Base-by-base conservation (phyloP, 2,888 invertebrate species). In the Parnassius mnemosyne region DNA sequence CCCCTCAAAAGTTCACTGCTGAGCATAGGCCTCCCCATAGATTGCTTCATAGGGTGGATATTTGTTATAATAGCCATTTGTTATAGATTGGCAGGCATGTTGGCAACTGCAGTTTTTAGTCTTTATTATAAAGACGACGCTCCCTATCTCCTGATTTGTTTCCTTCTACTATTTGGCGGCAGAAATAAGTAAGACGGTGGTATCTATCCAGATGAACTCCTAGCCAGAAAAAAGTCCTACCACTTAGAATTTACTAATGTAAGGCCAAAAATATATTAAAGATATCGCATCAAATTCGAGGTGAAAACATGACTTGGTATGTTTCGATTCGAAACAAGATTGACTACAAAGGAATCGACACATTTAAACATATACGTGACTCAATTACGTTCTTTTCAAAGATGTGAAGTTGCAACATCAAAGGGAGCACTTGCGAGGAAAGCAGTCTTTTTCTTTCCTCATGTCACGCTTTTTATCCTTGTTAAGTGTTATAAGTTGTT, bases 351-450 rank as follows among this genome's bases (percentile, higher is more conserved):
- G 76, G 75, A 79, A 79, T 83, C 81, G 83, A 80, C 78, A 79
- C 79, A 76, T 85, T 85, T 84, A 84, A 81, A 77, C 72, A 74
- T 68, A 75, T 75, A 80, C 85, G 85, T 86, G 86, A 86, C 85
- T 84, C 80, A 79, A 84, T 84, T 83, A 81, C 75, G 25, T 13
- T n/a, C 51, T 42, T 56, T 56, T 34, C 46, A 56, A 56, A 52
- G 25, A 44, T 34, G 51, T 44, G 44, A 74, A 77, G 69, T 72
- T 73, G 68, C 68, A 68, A 77, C 78, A 79, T 84, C 80, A 83
- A 84, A 83, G 76, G 71, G 70, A 68, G 65, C 66, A 67, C 66
- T 68, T 67, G 66, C 67, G 60, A 68, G 68, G 69, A 68, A 70
- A 68, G 68, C 68, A 69, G 72, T 71, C 70, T 68, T 71, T 73